A percentile compares a stretch with the other conserved stretches of the same genome.
Conservation (phyloP, 2,888 invertebrate species). For the Archips xylosteana region DNA sequence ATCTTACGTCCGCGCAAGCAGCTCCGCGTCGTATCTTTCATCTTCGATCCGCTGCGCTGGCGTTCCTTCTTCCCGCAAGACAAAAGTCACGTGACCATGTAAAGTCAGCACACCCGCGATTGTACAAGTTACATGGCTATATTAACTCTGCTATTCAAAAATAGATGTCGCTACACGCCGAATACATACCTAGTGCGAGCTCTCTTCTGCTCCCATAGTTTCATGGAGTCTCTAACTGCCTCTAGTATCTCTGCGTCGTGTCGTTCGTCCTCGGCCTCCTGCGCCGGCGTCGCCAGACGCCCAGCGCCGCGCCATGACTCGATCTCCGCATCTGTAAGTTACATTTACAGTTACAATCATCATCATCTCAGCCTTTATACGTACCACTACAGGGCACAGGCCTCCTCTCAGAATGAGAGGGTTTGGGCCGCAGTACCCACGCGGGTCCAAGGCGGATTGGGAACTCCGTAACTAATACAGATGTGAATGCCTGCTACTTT, state of each 20-base stretch:
- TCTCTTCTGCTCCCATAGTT: conserved; percentile 88
- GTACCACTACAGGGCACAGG: too few species aligned
- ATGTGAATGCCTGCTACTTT: too few species aligned
- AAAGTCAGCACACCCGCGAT: conserved; percentile 87
- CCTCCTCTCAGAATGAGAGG: too few species aligned
- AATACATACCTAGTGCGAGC: conserved; percentile 79
- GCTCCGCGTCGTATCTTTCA: conserved; percentile 89
- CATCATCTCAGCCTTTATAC: too few species aligned
- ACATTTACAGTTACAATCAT: not conserved
- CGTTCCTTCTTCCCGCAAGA: conserved; percentile 58
- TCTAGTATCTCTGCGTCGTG: conserved; percentile 89
- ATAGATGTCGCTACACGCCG: too few species aligned
- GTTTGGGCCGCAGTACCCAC: too few species aligned
- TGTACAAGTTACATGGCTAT: conserved; percentile 64
- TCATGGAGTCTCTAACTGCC: conserved; percentile 90
- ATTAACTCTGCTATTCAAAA: conserved; percentile 47
- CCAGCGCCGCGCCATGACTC: conserved; percentile 78
- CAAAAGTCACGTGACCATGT: too few species aligned
- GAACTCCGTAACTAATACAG: too few species aligned
- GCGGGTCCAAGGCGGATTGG: too few species aligned
- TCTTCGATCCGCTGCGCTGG: conserved; percentile 89
- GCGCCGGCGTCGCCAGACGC: conserved; percentile 83
- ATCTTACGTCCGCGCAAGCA: too few species aligned
- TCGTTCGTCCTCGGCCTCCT: conserved; percentile 90
- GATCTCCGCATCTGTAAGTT: conserved; percentile 73